These are phyloP conservation scores for Pitta sordida DNA, from an alignment of 2,113 vertebrate genomes.

Conservation along the genomic window DNA sequence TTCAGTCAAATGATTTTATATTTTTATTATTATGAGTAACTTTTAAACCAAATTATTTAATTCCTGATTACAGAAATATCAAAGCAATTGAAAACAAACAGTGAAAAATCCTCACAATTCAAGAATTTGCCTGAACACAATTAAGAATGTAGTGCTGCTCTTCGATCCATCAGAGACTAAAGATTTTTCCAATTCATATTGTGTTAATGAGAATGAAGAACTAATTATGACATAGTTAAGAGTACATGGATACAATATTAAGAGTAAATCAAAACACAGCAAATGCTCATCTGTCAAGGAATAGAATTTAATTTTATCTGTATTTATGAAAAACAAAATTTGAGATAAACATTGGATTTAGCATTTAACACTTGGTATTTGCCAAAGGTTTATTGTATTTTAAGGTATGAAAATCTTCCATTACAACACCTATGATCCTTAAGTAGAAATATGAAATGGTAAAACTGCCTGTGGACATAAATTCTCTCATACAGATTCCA, in stretches of 20 bases:
- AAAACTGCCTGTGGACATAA: not conserved
- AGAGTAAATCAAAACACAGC: not conserved
- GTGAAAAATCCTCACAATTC: not conserved
- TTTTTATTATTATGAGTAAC: not conserved
- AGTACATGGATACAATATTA: not conserved
- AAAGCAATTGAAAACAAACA: not conserved
- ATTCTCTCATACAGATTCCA: not conserved
- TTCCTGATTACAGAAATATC: not conserved
- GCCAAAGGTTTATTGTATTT: not conserved
- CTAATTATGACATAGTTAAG: not conserved
- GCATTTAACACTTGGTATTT: not conserved
- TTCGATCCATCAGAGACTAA: not conserved
- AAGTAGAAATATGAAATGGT: not conserved
- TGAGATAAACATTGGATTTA: not conserved
- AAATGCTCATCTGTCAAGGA: not conserved
- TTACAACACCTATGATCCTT: not conserved
- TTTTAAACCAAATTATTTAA: not conserved
- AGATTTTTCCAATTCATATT: not conserved
- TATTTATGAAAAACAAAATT: not conserved
- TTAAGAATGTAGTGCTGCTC: fast-evolving
- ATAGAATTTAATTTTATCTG: not conserved
- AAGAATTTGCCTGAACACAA: not conserved
- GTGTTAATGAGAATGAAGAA: not conserved
- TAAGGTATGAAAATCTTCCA: not conserved
- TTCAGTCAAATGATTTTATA: not conserved